A percentile compares a stretch with the other conserved stretches of the same genome.
These are phyloP conservation scores for Mystacides longicornis DNA, from an alignment of 2,888 invertebrate species.

Conservation along the genomic window DNA sequence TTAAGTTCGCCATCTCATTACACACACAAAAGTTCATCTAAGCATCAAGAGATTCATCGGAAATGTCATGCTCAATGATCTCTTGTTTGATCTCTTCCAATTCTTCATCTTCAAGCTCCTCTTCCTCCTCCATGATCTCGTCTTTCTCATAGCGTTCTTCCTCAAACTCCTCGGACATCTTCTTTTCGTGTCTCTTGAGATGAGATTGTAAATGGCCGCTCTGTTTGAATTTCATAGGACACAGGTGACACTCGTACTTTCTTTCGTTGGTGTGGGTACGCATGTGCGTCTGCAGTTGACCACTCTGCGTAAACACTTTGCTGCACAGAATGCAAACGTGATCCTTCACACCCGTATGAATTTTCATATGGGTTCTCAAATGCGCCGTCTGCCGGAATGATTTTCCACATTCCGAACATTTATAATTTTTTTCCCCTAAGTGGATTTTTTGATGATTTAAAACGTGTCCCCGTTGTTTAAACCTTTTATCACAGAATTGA, in stretches of 20 bases:
- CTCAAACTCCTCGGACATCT: not conserved
- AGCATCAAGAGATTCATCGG: not conserved
- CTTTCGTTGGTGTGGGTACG: slow-evolving; percentile 22
- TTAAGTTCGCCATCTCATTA: not conserved
- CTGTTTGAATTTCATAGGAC: slow-evolving; percentile 22
- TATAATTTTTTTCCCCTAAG: slow-evolving; percentile 19
- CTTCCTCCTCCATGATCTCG: not conserved
- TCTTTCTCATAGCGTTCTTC: not conserved
- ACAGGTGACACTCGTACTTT: slow-evolving; percentile 18
- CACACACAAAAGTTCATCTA: not conserved
- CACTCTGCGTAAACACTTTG: slow-evolving; percentile 22
- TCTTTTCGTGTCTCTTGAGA: slow-evolving; percentile 19
- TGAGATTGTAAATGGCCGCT: slow-evolving; percentile 22
- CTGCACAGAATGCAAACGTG: slow-evolving; percentile 20
- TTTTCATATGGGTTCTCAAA: slow-evolving; percentile 21
- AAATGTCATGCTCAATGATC: not conserved
- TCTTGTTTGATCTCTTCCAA: not conserved
- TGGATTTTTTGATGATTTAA: slow-evolving; percentile 22
- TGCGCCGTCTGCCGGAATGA: slow-evolving; percentile 22
- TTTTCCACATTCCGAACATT: slow-evolving; percentile 17
- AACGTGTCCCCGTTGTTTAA: slow-evolving; percentile 23
- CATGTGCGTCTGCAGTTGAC: slow-evolving; percentile 24
- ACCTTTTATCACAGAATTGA: slow-evolving; percentile 17
- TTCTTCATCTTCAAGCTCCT: not conserved
- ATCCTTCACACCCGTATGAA: slow-evolving; percentile 22